These are phyloP conservation scores for Hestina assimilis DNA, from an alignment of 1,140 invertebrate species.

Conservation along the genomic window DNA sequence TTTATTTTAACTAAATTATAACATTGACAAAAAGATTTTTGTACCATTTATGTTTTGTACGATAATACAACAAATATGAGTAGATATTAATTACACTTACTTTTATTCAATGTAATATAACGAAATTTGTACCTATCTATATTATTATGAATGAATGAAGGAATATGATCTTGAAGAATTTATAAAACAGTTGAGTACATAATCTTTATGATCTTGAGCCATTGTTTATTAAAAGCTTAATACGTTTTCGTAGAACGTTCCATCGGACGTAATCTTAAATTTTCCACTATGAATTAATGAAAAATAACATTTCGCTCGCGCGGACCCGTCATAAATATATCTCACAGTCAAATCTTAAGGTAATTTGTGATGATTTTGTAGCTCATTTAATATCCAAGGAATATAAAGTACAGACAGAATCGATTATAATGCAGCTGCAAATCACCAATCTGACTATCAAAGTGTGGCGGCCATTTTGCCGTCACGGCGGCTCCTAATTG, in stretches of 20 bases:
- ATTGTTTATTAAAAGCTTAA: no score
- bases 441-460: conserved; percentile 69
- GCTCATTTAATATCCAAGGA: conserved; percentile 77
- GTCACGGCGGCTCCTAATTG: conserved; percentile 32
- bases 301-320: conserved; percentile 41
- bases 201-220: no score
- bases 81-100: no score
- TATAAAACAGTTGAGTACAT: no score
- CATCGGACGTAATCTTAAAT: conserved; percentile 35
- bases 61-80: no score
- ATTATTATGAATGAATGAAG: no score
- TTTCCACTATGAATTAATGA: conserved; percentile 59
- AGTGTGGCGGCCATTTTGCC: conserved; percentile 42
- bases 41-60: not conserved
- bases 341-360: conserved; percentile 76
- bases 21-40: not conserved
- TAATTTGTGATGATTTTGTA: conserved; percentile 77
- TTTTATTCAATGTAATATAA: no score
- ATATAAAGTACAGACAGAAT: conserved; percentile 73
- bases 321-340: conserved; percentile 67
- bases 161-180: no score
- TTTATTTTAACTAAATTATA: conserved; percentile 1
- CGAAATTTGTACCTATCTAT: no score
- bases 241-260: conserved; percentile 8
- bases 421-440: conserved; percentile 65